Percentiles rank a stretch among this genome's conserved stretches.
Conservation (phyloP, 1,140 invertebrate genomes). For the Hormaphis cornu region DNA sequence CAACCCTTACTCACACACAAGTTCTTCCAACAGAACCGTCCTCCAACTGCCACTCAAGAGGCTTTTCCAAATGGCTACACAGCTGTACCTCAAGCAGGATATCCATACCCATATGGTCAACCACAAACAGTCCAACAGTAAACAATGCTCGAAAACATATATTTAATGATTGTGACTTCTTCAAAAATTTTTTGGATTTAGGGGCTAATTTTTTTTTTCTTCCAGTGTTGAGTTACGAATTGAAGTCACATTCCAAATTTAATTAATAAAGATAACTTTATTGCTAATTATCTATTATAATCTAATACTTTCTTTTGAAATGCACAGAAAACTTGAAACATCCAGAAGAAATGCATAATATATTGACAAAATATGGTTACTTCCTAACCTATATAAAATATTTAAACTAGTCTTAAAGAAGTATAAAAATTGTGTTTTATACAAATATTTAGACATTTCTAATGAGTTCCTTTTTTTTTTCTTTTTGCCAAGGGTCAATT, state of each 20-base stretch:
- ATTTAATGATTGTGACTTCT: slow-evolving; percentile 28
- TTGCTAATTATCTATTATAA: slow-evolving; percentile 30
- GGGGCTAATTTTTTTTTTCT: slow-evolving; percentile 29
- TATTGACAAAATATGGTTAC: slow-evolving; percentile 32
- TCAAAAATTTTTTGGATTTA: slow-evolving; percentile 15
- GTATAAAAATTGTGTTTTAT: slow-evolving; percentile 33
- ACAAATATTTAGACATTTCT: slow-evolving; percentile 25
- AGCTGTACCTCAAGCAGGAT: slow-evolving; percentile 30
- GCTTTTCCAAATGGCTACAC: slow-evolving; percentile 47
- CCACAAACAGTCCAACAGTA: slow-evolving; percentile 40
- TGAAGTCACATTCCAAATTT: slow-evolving; percentile 30
- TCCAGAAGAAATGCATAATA: slow-evolving; percentile 32
- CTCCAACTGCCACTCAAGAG: slow-evolving; percentile 47
- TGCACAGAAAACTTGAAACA: slow-evolving; percentile 30
- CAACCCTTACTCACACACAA: slow-evolving; percentile 53
- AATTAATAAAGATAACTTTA: slow-evolving; percentile 32
- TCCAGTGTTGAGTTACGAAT: slow-evolving; percentile 28
- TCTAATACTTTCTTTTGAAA: slow-evolving; percentile 32
- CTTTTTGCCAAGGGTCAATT: slow-evolving; percentile 32
- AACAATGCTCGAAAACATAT: slow-evolving; percentile 13
- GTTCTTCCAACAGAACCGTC: slow-evolving; percentile 50
- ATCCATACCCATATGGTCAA: slow-evolving; percentile 37
- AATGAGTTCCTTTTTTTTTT: slow-evolving; percentile 32
- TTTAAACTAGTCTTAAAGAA: slow-evolving; percentile 31
- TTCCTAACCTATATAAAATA: slow-evolving; percentile 28